Conservation (phyloP, 2,113 vertebrate genomes). For the Hippocampus guttulatus region DNA sequence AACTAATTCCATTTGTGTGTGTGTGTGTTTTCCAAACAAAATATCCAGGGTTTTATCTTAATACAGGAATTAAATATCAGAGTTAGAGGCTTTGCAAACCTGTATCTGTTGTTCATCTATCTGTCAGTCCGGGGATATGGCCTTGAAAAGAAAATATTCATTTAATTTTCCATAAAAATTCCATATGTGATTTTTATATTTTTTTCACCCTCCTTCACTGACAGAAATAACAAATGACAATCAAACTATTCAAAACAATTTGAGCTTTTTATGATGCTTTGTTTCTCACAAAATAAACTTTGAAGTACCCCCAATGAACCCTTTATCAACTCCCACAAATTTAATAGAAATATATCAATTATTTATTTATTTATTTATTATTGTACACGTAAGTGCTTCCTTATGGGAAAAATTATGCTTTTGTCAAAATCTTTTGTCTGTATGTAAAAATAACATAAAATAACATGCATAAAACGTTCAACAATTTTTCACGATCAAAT, state of each 20-base stretch:
- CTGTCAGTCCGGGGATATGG: neutral
- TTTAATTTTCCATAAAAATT: neutral
- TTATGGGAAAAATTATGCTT: neutral
- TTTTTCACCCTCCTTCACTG: neutral
- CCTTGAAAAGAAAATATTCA: neutral
- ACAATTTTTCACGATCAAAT: neutral
- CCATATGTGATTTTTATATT: neutral
- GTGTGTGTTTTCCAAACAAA: neutral
- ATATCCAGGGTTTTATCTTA: neutral
- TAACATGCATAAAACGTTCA: neutral
- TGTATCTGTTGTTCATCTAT: neutral
- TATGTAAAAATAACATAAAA: neutral
- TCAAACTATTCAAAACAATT: neutral
- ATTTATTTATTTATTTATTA: no score
- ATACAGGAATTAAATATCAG: neutral
- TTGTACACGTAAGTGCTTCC: neutral
- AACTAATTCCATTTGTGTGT: neutral
- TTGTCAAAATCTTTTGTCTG: neutral
- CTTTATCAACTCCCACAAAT: no score
- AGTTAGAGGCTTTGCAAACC: neutral
- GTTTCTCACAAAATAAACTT: neutral
- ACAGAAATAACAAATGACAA: neutral
- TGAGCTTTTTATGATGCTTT: neutral
- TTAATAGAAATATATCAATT: no score
- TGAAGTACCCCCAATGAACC: no score